These are phyloP conservation scores for Nasonia longicornis DNA, from an alignment of 1,140 invertebrate genomes.

Conservation along the genomic window DNA sequence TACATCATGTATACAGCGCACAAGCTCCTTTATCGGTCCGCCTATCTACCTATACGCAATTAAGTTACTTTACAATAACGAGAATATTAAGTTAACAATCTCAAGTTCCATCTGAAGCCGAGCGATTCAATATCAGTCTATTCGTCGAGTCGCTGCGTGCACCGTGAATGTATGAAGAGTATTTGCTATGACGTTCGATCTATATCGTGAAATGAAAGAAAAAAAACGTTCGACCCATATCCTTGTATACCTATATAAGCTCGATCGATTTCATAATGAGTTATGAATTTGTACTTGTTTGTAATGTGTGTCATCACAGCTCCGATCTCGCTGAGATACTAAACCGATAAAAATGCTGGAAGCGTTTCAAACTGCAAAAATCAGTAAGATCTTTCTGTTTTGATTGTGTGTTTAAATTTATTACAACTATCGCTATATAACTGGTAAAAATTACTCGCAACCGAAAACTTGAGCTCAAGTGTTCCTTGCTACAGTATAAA, in stretches of 20 bases:
- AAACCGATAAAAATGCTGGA: conserved; percentile 30
- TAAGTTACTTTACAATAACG: no score
- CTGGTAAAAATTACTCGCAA: background rate
- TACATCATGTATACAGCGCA: background rate
- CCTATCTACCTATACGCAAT: background rate
- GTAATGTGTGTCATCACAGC: background rate
- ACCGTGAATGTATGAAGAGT: background rate
- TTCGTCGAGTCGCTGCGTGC: conserved; percentile 8
- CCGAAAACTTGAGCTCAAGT: background rate
- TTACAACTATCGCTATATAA: no score
- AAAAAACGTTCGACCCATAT: conserved; percentile 1
- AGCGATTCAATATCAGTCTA: conserved; percentile 34
- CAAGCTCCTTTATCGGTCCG: background rate
- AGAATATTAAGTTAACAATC: background rate
- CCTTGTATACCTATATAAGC: background rate
- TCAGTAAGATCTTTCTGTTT: background rate
- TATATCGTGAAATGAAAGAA: background rate
- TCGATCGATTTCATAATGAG: background rate
- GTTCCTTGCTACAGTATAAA: background rate
- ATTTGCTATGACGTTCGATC: conserved; percentile 3
- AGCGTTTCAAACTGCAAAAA: conserved; percentile 25
- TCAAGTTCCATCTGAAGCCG: background rate
- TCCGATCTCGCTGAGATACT: background rate
- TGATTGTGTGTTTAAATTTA: no score
- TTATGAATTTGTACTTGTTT: conserved; percentile 37